These are phyloP conservation scores for Archips xylosteana DNA, from an alignment of 2,888 invertebrate genomes.

Conservation along the genomic window DNA sequence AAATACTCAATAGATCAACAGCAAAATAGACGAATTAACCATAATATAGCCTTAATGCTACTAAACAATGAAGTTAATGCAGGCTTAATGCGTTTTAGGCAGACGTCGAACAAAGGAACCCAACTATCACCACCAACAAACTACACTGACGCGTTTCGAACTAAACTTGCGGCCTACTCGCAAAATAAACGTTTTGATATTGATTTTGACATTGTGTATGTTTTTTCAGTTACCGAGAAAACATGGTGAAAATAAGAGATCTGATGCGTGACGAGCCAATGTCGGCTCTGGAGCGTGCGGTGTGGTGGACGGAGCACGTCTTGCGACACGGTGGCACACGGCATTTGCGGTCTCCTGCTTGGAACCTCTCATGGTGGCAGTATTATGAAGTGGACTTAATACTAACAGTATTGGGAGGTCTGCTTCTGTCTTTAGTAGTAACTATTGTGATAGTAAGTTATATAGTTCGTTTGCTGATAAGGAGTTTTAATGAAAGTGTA, in stretches of 20 bases:
- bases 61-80: too few relatives aligned
- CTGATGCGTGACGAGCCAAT: conserved; percentile 44
- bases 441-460: not conserved
- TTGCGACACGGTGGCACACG: conserved; percentile 54
- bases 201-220: not conserved
- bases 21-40: too few relatives aligned
- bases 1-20: too few relatives aligned
- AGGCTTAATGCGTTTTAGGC: too few relatives aligned
- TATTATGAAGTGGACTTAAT: conserved; percentile 46
- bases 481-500: not conserved
- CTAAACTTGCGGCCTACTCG: too few relatives aligned
- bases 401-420: not conserved
- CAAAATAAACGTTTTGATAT: too few relatives aligned
- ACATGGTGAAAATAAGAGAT: conserved; percentile 10
- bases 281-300: conserved; percentile 48
- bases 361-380: conserved; percentile 20
- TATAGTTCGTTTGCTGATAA: not conserved
- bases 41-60: too few relatives aligned
- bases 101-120: too few relatives aligned
- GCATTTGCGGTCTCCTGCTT: conserved; percentile 41
- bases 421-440: not conserved
- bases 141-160: too few relatives aligned
- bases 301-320: conserved; percentile 49
- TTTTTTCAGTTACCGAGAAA: conserved; percentile 20
- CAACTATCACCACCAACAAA: too few relatives aligned